These are phyloP conservation scores for Lepisosteus oculatus DNA, from an alignment of 2,113 vertebrate species.

Conservation along the genomic window DNA sequence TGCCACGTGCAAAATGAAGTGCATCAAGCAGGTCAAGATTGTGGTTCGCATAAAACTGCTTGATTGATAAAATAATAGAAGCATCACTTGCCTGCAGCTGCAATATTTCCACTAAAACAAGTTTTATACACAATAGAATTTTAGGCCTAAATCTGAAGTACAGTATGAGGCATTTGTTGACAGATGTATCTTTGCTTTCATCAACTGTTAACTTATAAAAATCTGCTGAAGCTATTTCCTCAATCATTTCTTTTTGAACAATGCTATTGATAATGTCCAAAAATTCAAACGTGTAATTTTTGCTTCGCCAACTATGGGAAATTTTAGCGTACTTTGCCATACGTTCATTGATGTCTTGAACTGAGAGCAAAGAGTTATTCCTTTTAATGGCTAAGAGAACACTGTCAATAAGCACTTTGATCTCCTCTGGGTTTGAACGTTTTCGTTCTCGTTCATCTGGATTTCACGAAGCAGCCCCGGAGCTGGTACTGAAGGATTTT, in stretches of 20 bases:
- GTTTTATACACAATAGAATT: constrained; percentile 22
- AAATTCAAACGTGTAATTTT: constrained; percentile 25
- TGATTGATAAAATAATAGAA: constrained; percentile 20
- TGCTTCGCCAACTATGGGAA: constrained; percentile 15
- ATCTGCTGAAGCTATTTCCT: constrained; percentile 1
- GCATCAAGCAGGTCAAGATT: not conserved
- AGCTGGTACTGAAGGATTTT: no score
- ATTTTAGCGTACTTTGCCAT: constrained; percentile 24
- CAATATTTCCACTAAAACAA: constrained; percentile 21
- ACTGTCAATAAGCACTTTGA: no score
- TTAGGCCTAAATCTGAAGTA: constrained; percentile 23
- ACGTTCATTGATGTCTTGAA: constrained; percentile 20
- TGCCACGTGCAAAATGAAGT: no score
- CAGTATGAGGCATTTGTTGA: not conserved
- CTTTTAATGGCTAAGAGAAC: no score
- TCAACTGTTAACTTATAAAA: constrained; percentile 13
- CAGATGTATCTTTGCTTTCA: not conserved
- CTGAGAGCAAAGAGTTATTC: constrained; percentile 18
- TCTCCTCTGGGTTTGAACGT: no score
- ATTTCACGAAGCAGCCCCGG: no score
- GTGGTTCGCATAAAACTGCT: constrained; percentile 19
- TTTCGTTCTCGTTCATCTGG: no score
- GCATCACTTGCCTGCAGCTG: constrained; percentile 15
- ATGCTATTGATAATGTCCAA: constrained; percentile 4
- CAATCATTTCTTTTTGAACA: constrained; percentile 8